phyloP scores from a whole-genome alignment of 2,888 invertebrate genomes.

The Erebia epiphron region DNA sequence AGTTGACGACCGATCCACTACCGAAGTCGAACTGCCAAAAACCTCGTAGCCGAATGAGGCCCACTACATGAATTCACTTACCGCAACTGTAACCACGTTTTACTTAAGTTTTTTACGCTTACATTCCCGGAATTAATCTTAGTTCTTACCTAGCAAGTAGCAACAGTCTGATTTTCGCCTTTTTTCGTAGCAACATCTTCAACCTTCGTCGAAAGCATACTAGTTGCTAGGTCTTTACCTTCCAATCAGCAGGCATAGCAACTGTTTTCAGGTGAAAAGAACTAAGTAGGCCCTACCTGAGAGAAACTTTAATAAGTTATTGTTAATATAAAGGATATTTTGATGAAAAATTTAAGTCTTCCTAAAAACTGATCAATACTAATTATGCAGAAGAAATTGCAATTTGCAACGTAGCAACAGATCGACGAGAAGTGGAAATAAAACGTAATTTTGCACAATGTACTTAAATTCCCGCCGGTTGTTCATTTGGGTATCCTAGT shows the following conservation, averaged over 20 bases:
- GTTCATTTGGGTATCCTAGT: too few species aligned
- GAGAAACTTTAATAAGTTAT: too few species aligned
- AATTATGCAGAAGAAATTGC: too few species aligned
- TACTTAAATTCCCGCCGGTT: too few species aligned
- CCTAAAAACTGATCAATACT: too few species aligned
- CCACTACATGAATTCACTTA: constrained; percentile 47
- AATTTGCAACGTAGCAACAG: too few species aligned
- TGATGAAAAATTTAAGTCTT: too few species aligned
- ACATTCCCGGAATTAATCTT: constrained; percentile 26
- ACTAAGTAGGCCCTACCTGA: background rate
- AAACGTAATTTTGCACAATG: too few species aligned
- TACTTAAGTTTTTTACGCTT: constrained; percentile 30
- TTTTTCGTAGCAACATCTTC: background rate
- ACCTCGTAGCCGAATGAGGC: constrained; percentile 56
- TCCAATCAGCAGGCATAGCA: background rate
- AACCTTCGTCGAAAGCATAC: too few species aligned
- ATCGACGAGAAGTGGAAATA: too few species aligned
- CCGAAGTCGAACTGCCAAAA: constrained; percentile 65
- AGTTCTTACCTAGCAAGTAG: constrained; percentile 18
- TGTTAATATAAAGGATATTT: too few species aligned
- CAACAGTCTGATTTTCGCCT: constrained; percentile 10
- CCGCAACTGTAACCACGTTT: constrained; percentile 28
- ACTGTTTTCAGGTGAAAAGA: background rate
- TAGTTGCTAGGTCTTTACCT: too few species aligned
- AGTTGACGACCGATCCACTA: constrained; percentile 41